Evolutionary conservation across 1,140 invertebrate genomes (phyloP).

Genomic region (Delia radicum): DNA sequence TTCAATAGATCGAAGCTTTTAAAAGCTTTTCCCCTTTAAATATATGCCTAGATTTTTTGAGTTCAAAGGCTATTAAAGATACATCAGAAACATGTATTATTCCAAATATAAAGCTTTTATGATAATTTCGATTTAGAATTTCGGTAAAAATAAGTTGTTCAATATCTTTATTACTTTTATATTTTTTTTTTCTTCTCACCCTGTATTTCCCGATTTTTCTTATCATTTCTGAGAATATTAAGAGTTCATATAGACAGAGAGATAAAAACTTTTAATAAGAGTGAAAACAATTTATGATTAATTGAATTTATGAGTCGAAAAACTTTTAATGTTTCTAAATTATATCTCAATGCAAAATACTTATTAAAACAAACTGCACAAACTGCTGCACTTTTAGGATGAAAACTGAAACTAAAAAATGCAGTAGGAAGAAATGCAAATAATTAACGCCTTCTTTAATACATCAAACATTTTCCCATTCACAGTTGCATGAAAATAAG

Average conservation of each 20-base stretch:
- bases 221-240: neutral
- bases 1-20: no score
- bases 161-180: no score
- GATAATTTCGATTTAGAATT: no score
- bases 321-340: neutral
- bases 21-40: no score
- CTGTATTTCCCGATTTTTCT: neutral
- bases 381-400: neutral
- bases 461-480: neutral
- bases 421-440: constrained; percentile 10
- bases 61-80: no score
- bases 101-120: no score
- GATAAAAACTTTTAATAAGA: no score
- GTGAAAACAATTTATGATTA: constrained; percentile 2
- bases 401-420: neutral
- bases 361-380: neutral
- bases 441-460: constrained; percentile 4
- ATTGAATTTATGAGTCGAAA: neutral
- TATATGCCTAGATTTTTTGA: no score
- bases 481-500: neutral
- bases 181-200: no score
- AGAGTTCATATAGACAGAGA: neutral
- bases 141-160: no score
- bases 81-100: no score
- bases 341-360: neutral